Percentiles rank a stretch among this genome's conserved stretches.
Conservation (phyloP, 2,797 vertebrate genomes). For the Philypnodon macrostomus region DNA sequence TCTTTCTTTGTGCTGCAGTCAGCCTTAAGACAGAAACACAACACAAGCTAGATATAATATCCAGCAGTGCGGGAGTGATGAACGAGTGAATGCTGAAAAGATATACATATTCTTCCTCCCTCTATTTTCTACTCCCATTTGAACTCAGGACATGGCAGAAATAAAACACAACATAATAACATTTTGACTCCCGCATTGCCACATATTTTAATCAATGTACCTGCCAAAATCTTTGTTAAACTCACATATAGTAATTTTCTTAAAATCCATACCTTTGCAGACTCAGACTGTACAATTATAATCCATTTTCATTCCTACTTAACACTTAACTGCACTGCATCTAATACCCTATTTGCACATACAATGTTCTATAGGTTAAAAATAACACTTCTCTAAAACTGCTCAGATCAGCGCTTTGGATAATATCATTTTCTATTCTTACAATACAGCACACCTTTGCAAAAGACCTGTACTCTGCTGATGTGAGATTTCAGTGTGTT, state of each 20-base stretch:
- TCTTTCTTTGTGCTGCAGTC: slow-evolving; percentile 71
- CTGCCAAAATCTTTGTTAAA: too few relatives aligned
- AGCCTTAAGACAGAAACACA: slow-evolving; percentile 69
- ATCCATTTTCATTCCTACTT: slow-evolving; percentile 1
- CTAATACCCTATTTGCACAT: slow-evolving; percentile 16
- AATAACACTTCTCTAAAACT: slow-evolving; percentile 11
- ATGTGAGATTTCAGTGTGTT: slow-evolving; percentile 19
- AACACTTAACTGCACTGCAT: background rate
- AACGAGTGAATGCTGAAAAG: slow-evolving; percentile 51
- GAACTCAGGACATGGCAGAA: slow-evolving; percentile 25
- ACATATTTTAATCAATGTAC: slow-evolving; percentile 3
- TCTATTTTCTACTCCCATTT: slow-evolving; percentile 40
- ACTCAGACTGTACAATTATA: background rate
- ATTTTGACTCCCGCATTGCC: slow-evolving; percentile 9
- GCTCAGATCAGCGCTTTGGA: slow-evolving; percentile 8
- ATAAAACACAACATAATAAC: slow-evolving; percentile 29
- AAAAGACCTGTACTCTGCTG: slow-evolving; percentile 13
- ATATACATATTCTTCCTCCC: slow-evolving; percentile 65
- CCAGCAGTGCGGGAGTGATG: slow-evolving; percentile 59
- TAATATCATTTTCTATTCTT: slow-evolving; percentile 19
- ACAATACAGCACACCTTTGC: slow-evolving; percentile 16
- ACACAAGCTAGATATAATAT: slow-evolving; percentile 65
- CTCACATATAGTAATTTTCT: too few relatives aligned
- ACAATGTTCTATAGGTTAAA: slow-evolving; percentile 13
- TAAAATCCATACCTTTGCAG: slow-evolving; percentile 1